A percentile compares a stretch with the other conserved stretches of the same genome.
phyloP scores from a whole-genome alignment of 2,113 vertebrate species.

The Capreolus pygargus region DNA sequence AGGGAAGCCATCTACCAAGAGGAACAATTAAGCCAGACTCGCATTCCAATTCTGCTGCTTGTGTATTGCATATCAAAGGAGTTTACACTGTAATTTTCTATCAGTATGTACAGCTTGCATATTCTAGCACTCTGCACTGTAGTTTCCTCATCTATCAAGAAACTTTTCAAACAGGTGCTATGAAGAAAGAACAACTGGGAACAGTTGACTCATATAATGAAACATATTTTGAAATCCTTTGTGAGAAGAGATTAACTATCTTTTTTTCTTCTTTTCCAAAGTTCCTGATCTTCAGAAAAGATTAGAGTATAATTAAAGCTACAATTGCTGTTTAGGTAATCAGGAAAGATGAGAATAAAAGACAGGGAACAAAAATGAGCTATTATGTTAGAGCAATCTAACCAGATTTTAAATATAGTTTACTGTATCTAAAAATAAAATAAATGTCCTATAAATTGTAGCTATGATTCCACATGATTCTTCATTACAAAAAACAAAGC shows the following conservation, averaged over 20 bases:
- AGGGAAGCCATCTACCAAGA: neutral
- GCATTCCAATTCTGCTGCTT: neutral
- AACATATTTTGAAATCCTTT: neutral
- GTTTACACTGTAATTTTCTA: neutral
- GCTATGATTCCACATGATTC: neutral
- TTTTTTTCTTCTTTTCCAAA: neutral
- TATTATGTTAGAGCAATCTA: conserved; percentile 20
- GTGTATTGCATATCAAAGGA: neutral
- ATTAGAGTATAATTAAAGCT: conserved; percentile 52
- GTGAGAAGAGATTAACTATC: neutral
- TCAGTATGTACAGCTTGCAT: neutral
- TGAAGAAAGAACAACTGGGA: neutral
- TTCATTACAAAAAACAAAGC: neutral
- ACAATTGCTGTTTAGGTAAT: conserved; percentile 43
- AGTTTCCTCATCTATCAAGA: conserved; percentile 57
- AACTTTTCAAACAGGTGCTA: neutral
- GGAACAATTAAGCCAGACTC: neutral
- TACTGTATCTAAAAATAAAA: conserved; percentile 15
- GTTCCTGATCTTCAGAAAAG: conserved; percentile 1
- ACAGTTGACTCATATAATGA: conserved; percentile 10
- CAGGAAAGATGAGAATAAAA: conserved; percentile 27
- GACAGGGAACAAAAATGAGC: neutral
- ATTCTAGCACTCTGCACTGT: neutral
- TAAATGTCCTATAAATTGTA: neutral
- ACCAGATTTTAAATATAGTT: conserved; percentile 13